These are phyloP conservation scores for Sphaerodactylus townsendi DNA, from an alignment of 2,113 vertebrate species.

Conservation along the genomic window DNA sequence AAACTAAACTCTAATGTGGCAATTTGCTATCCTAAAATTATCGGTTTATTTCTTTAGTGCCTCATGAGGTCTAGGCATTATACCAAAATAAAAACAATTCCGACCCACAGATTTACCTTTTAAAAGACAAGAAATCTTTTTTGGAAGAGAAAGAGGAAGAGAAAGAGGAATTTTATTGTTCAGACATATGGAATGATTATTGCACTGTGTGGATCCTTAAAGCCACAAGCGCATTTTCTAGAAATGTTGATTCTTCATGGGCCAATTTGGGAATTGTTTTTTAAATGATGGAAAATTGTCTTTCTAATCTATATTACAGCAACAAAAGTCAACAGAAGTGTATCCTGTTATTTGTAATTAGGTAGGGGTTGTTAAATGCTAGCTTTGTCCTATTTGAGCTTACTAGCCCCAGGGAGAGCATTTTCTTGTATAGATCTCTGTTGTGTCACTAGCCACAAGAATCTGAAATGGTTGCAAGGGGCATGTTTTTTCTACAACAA, in stretches of 20 bases:
- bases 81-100: neutral
- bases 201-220: neutral
- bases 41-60: neutral
- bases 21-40: neutral
- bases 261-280: neutral
- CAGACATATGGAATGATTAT: neutral
- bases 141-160: too few species aligned
- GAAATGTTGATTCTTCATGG: neutral
- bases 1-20: neutral
- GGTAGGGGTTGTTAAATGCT: neutral
- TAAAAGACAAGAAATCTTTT: neutral
- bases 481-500: neutral
- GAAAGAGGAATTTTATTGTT: neutral
- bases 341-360: neutral
- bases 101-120: neutral
- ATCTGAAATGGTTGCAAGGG: neutral
- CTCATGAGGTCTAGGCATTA: neutral
- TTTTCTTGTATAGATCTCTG: accelerated
- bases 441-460: neutral
- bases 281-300: neutral
- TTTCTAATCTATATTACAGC: neutral
- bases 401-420: neutral
- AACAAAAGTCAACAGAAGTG: neutral
- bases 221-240: neutral
- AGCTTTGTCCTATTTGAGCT: neutral